These are phyloP conservation scores for Tolypeutes matacus DNA, from an alignment of 2,797 vertebrate genomes.

Conservation along the genomic window DNA sequence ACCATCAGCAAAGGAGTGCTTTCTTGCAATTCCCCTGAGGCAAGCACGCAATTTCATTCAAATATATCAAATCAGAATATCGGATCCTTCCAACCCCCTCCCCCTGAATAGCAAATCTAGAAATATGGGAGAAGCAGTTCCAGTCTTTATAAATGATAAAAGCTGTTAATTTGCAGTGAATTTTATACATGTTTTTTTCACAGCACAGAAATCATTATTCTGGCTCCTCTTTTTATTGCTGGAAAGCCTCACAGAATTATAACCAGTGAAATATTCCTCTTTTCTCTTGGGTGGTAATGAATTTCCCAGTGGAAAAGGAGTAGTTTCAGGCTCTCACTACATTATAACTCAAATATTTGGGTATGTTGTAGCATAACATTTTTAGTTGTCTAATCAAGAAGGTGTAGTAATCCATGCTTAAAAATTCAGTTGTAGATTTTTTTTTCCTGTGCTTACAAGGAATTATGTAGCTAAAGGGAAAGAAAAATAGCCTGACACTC, in stretches of 20 bases:
- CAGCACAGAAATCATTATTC: slow-evolving; percentile 56
- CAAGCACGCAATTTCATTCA: slow-evolving; percentile 44
- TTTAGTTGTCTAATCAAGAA: slow-evolving; percentile 50
- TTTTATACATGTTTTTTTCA: slow-evolving; percentile 72
- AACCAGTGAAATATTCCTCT: slow-evolving; percentile 60
- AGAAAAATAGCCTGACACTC: not conserved
- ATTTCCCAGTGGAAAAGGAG: slow-evolving; percentile 68
- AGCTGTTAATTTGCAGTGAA: slow-evolving; percentile 67
- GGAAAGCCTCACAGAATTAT: slow-evolving; percentile 31
- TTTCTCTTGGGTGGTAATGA: slow-evolving; percentile 38
- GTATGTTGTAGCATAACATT: slow-evolving; percentile 20
- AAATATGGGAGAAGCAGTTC: slow-evolving; percentile 75
- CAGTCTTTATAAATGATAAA: slow-evolving; percentile 70
- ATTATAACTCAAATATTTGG: slow-evolving; percentile 65
- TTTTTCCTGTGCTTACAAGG: not conserved
- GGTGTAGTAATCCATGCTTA: not conserved
- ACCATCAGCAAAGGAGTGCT: not conserved
- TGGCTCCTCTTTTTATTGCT: slow-evolving; percentile 51
- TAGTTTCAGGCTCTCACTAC: slow-evolving; percentile 33
- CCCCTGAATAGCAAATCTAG: slow-evolving; percentile 72
- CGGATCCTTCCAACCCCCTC: not conserved
- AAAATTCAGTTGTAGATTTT: not conserved
- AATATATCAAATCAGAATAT: slow-evolving; percentile 50
- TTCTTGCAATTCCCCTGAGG: slow-evolving; percentile 25
- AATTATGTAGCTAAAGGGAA: slow-evolving; percentile 37